Conservation (phyloP, 2,888 invertebrate genomes). For the Nebria salina region DNA sequence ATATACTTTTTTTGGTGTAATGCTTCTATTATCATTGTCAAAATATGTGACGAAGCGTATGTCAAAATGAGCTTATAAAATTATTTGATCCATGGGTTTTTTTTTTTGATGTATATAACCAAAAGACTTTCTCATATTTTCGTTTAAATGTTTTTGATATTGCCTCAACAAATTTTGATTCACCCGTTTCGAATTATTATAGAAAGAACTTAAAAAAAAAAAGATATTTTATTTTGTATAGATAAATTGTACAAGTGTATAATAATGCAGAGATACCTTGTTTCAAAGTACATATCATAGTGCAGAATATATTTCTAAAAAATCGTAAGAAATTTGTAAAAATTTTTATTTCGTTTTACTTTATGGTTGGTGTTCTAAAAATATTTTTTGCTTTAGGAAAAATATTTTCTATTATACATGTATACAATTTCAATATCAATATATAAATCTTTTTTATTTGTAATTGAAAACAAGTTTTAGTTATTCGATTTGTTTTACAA, state of each 20-base stretch:
- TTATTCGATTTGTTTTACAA: slow-evolving; percentile 5
- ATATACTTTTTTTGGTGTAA: slow-evolving; percentile 35
- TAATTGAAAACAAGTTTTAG: slow-evolving; percentile 23
- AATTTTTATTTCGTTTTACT: slow-evolving; percentile 12
- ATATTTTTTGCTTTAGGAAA: slow-evolving; percentile 22
- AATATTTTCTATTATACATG: slow-evolving; percentile 26
- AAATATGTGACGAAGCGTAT: slow-evolving; percentile 41
- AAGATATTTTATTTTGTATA: slow-evolving; percentile 8
- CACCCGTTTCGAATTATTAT: not conserved
- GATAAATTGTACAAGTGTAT: slow-evolving; percentile 8
- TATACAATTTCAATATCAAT: slow-evolving; percentile 20
- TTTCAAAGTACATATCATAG: slow-evolving; percentile 3
- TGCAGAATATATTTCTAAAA: slow-evolving; percentile 5
- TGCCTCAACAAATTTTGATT: not conserved
- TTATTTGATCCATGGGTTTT: slow-evolving; percentile 33
- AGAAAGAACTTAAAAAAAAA: not conserved
- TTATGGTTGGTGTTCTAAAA: slow-evolving; percentile 29
- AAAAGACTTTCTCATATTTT: not conserved
- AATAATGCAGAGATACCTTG: slow-evolving; percentile 7
- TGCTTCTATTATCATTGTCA: slow-evolving; percentile 45
- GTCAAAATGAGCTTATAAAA: slow-evolving; percentile 23
- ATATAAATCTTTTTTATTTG: slow-evolving; percentile 24
- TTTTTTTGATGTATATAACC: not conserved
- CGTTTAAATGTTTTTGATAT: not conserved
- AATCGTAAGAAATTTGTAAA: slow-evolving; percentile 5